A percentile compares a stretch with the other conserved stretches of the same genome.
Evolutionary conservation across 1,140 invertebrate species (phyloP).

Genomic region (Trichoplusia ni): DNA sequence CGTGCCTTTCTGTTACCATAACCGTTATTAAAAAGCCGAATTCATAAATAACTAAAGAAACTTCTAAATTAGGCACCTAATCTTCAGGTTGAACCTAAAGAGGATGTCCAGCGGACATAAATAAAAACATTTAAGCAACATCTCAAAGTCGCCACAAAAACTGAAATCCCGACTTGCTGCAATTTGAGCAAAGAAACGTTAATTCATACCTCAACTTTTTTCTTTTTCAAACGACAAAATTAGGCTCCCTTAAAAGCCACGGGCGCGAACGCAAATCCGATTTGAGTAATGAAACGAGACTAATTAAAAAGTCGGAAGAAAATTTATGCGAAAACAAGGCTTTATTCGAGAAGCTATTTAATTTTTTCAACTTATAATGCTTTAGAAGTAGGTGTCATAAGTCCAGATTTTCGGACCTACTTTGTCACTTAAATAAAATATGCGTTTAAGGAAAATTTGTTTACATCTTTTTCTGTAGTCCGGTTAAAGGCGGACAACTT

Average conservation of each 20-base stretch:
- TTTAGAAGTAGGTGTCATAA: slow-evolving; percentile 25
- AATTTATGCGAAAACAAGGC: slow-evolving; percentile 52
- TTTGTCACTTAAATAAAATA: neutral
- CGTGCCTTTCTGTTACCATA: no score
- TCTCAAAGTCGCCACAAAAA: no score
- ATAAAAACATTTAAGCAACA: no score
- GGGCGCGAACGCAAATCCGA: slow-evolving; percentile 65
- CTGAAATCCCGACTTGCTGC: slow-evolving; percentile 35
- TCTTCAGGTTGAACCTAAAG: no score
- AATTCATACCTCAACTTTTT: slow-evolving; percentile 45
- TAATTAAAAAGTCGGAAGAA: slow-evolving; percentile 62
- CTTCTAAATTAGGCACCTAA: no score
- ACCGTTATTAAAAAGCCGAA: no score
- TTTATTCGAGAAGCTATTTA: slow-evolving; percentile 40
- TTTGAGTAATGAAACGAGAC: slow-evolving; percentile 66
- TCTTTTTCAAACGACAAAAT: slow-evolving; percentile 53
- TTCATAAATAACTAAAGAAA: no score
- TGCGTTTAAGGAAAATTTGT: neutral
- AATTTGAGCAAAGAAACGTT: slow-evolving; percentile 38
- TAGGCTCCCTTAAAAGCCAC: slow-evolving; percentile 59
- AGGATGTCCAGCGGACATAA: no score
- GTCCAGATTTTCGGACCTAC: slow-evolving; percentile 8
- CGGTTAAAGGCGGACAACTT: no score
- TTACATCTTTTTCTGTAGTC: no score
- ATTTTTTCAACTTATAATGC: slow-evolving; percentile 29